A percentile compares a stretch with the other conserved stretches of the same genome.
phyloP scores from a whole-genome alignment of 2,797 vertebrate species.

The Sorex maritimensis region DNA sequence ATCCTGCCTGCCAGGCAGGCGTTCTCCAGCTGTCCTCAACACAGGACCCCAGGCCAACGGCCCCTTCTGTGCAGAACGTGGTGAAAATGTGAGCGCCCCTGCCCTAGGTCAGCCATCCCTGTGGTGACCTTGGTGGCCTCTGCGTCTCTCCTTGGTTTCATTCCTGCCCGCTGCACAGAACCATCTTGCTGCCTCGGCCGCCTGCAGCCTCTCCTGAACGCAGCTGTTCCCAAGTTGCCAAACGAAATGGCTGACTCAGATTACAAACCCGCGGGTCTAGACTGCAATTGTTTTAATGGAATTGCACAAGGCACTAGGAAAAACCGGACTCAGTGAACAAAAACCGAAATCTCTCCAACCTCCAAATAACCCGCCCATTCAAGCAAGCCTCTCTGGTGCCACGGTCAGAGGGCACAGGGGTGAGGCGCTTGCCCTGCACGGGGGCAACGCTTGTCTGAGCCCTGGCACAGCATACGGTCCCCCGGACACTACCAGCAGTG shows the following conservation, averaged over 20 bases:
- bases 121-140: background rate
- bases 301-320: constrained; percentile 23
- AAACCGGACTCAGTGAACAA: constrained; percentile 50
- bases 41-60: too few species aligned
- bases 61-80: background rate
- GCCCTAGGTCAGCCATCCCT: background rate
- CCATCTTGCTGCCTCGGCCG: background rate
- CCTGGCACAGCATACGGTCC: too few species aligned
- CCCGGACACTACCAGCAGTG: too few species aligned
- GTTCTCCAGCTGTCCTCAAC: too few species aligned
- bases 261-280: constrained; percentile 36
- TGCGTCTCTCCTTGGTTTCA: constrained; percentile 41
- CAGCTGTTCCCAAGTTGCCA: constrained; percentile 42
- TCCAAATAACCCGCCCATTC: too few species aligned
- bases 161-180: constrained; percentile 10
- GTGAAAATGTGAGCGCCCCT: background rate
- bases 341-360: background rate
- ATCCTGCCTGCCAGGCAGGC: too few species aligned
- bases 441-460: too few species aligned
- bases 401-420: too few species aligned
- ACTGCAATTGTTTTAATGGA: constrained; percentile 58
- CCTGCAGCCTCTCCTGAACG: constrained; percentile 31
- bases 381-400: too few species aligned
- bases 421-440: too few species aligned
- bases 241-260: constrained; percentile 64